Base-by-base conservation (phyloP, 2,797 vertebrate genomes). In the Alca torda region DNA sequence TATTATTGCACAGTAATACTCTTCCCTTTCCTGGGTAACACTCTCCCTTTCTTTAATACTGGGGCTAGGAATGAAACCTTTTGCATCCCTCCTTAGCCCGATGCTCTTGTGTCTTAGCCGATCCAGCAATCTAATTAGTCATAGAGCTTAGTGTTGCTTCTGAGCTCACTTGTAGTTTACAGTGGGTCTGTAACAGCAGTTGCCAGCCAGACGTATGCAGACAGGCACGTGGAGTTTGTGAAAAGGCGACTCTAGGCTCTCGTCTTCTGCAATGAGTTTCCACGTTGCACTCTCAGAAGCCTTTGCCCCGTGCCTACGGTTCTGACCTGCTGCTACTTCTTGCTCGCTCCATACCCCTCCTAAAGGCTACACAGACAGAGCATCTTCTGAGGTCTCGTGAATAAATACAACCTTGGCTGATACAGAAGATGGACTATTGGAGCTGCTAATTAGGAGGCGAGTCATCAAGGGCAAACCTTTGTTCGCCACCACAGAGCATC, bases 251-350 rank as follows among this genome's bases (percentile, higher is more conserved):
- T 57, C 8, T 4, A 30, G 75, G 72, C 31, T 53, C 74, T 70
- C 0, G 3, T 28, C 31, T 50, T 11, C n/a, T 39, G 56, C 65
- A 41, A n/a, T 1, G 21, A 23, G 41, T 89, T 65, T 57, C 45
- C 12, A 28, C 10, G 13, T 30, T 53, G 60, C 35, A 7, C 30
- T 50, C 28, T 50, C 6, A 0, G 37, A 46, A 56, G 39, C 67
- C 24, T 41, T 63, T 35, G 75, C 15, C 37, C 13, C 0, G 0
- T 67, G 54, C 37, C 56, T 61, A 4, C 0, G 1, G 12, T 61
- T 59, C 75, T 41, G 35, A 21, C 45, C 35, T 57, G 48, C 60
- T 77, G 78, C 61, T 57, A 33, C 24, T 41, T 31, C 43, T 45
- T 41, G 20, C 37, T 41, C 2, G 0, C 45, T 77, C 50, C 10